Evolutionary conservation across 1,140 invertebrate genomes (phyloP).

Genomic region (Trichonephila clavata): DNA sequence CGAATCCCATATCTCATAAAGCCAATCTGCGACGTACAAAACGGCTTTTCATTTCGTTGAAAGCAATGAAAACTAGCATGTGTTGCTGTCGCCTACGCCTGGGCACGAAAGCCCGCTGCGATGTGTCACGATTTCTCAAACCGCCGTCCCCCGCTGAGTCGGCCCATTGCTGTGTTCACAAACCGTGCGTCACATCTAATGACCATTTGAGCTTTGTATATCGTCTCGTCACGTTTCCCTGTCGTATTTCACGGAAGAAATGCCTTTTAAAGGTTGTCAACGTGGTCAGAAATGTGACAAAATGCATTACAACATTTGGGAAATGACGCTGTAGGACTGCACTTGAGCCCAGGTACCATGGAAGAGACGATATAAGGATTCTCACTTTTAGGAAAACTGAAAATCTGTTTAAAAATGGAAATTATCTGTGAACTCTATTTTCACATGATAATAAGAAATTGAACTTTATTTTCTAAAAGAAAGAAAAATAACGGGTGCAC

Average conservation of each 20-base stretch:
- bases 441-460: no score
- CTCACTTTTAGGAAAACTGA: background rate
- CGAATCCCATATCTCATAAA: background rate
- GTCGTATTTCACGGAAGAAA: background rate
- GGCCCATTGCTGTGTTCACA: background rate
- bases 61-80: background rate
- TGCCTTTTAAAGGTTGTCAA: background rate
- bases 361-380: background rate
- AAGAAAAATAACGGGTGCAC: no score
- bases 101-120: background rate
- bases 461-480: no score
- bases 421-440: no score
- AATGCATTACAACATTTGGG: background rate
- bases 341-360: background rate
- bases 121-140: background rate
- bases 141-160: background rate
- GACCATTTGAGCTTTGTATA: constrained; percentile 22
- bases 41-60: constrained; percentile 11
- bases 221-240: constrained; percentile 10
- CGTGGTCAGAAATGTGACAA: constrained; percentile 21
- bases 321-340: background rate
- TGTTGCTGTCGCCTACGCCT: background rate
- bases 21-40: background rate
- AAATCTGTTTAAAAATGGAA: no score
- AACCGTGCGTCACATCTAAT: constrained; percentile 20